These are phyloP conservation scores for Ptychodera flava DNA, from an alignment of 35 echinoderm and acorn worm genomes.

Conservation along the genomic window DNA sequence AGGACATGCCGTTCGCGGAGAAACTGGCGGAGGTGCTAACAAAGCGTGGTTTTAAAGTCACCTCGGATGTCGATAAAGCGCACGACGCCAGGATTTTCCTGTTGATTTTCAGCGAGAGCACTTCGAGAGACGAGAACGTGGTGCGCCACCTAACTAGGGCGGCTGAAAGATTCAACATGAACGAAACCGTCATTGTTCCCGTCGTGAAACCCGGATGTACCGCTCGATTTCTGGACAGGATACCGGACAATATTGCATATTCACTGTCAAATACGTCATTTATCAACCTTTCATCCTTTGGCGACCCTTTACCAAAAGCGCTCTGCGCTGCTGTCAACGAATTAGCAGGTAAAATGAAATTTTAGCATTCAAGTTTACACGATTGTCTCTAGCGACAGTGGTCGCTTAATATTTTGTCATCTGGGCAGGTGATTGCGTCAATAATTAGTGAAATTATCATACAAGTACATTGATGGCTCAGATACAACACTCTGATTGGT, in stretches of 20 bases:
- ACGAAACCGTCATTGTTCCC: not conserved
- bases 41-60: not conserved
- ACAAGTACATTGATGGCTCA: too few relatives aligned
- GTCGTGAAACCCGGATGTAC: not conserved
- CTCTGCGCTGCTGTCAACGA: not conserved
- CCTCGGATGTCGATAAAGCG: not conserved
- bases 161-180: not conserved
- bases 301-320: not conserved
- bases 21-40: not conserved
- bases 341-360: not conserved
- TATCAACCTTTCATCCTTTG: not conserved
- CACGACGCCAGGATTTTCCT: not conserved
- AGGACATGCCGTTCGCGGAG: not conserved
- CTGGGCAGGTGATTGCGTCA: too few relatives aligned
- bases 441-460: too few relatives aligned
- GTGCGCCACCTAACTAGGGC: not conserved
- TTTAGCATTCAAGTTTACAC: not conserved
- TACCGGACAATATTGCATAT: not conserved
- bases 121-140: not conserved
- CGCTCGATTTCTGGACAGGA: not conserved
- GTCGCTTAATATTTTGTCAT: too few relatives aligned
- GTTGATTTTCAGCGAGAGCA: not conserved
- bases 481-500: too few relatives aligned
- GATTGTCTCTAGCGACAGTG: too few relatives aligned
- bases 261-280: not conserved